Evolutionary conservation across 2,113 vertebrate genomes (phyloP), one percentile per base, ranked within the genome.

Genomic region (Gulo gulo): DNA sequence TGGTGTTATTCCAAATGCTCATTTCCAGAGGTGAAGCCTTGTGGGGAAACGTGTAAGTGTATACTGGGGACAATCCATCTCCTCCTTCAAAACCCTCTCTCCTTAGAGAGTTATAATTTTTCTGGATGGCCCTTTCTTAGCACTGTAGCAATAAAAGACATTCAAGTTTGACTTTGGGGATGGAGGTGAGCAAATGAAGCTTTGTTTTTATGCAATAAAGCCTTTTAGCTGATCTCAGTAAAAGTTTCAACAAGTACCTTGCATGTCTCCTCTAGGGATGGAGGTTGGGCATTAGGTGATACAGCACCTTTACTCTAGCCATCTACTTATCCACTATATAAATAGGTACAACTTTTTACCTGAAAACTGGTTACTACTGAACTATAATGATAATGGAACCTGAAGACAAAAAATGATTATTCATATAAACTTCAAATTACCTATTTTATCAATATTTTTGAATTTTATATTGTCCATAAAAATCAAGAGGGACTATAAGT

Each of bases 391-490:
- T 50, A 92, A 92, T 81, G 14, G 18, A 86, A 79, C 7, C 81
- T 79, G 7, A 11, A 89, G 39, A 61, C 23, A 94, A 84, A 84
- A 93, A 94, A 73, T 73, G 50, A 85, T 15, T 89, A 61, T 36
- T 47, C 24, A n/a, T 36, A 82, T 45, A 45, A 52, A 45, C 36
- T 50, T 83, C 65, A 79, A 91, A 88, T 91, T n/a, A 63, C 21
- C 12, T 73, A 86, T 57, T 93, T 90, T 94, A 92, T 39, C 42
- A 61, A 26, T 11, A 95, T 63, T 94, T 97, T 50, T 87, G n/a
- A 73, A 90, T 82, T 91, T 87, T 67, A 83, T 50, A 65, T 34
- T 93, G 47, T 45, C 50, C 14, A 83, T 71, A 50, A 79, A 95
- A 96, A 79, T 71, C 59, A 88, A 74, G 39, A 80, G 20, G 29